Percentiles rank a stretch among this genome's conserved stretches.
These are phyloP conservation scores for Poecilus cupreus DNA, from an alignment of 2,888 invertebrate genomes.

Conservation along the genomic window DNA sequence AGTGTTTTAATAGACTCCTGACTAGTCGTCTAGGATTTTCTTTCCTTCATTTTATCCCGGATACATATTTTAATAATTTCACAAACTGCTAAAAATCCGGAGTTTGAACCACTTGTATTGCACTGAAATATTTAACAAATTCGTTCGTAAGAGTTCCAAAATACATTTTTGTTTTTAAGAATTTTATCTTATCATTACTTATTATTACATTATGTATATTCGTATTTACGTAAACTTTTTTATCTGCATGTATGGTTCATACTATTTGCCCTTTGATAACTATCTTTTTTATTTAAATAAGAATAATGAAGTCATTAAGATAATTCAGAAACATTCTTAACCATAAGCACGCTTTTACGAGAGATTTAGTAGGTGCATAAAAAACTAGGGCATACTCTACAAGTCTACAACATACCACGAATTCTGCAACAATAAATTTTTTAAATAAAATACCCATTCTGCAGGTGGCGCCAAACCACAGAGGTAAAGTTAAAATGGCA, in stretches of 20 bases:
- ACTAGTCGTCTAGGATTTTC: slow-evolving; percentile 22
- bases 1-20: slow-evolving; percentile 45
- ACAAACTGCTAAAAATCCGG: neutral
- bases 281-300: slow-evolving; percentile 35
- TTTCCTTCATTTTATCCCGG: slow-evolving; percentile 5
- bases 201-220: neutral
- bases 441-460: no score
- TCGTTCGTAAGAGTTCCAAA: neutral
- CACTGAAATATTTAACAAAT: neutral
- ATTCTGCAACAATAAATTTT: no score
- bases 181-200: slow-evolving; percentile 40
- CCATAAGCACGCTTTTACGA: neutral
- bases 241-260: slow-evolving; percentile 26
- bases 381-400: no score
- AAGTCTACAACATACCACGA: no score
- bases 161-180: slow-evolving; percentile 6
- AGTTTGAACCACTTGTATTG: neutral
- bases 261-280: slow-evolving; percentile 42
- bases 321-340: slow-evolving; percentile 15
- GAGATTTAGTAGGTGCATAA: neutral
- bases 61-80: slow-evolving; percentile 35
- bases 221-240: slow-evolving; percentile 40
- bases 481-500: no score
- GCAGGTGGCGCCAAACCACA: no score
- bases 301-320: slow-evolving; percentile 38